These are phyloP conservation scores for Drosophila tsacasi DNA, from an alignment of 1,140 invertebrate species.

Conservation along the genomic window DNA sequence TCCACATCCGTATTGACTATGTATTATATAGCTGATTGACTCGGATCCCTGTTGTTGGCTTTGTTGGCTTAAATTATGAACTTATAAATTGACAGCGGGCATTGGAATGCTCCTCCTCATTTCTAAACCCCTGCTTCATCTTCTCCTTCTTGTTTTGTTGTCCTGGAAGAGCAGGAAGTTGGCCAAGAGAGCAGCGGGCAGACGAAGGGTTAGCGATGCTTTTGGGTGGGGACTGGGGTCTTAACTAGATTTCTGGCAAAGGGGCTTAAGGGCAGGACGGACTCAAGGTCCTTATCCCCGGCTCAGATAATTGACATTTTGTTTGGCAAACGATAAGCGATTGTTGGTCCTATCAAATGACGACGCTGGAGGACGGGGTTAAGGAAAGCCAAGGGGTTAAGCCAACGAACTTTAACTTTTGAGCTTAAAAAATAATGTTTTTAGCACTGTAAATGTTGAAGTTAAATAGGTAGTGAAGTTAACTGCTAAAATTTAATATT, in stretches of 20 bases:
- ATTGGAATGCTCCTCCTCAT: conserved; percentile 17
- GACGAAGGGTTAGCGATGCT: conserved; percentile 15
- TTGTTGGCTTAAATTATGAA: conserved; percentile 73
- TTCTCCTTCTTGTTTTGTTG: not conserved
- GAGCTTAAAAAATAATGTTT: not conserved
- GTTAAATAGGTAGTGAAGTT: not conserved
- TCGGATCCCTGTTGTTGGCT: conserved; percentile 58
- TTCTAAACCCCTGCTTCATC: not conserved
- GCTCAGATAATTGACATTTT: conserved; percentile 50
- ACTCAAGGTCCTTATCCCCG: conserved; percentile 3
- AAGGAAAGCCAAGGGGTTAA: not conserved
- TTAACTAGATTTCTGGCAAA: conserved; percentile 12
- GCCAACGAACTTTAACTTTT: not conserved
- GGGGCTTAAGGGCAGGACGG: conserved; percentile 1
- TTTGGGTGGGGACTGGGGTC: not conserved
- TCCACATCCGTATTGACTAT: conserved; percentile 34
- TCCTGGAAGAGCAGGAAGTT: not conserved
- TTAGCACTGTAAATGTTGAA: not conserved
- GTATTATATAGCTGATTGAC: conserved; percentile 77
- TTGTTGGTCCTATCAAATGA: conserved; percentile 16
- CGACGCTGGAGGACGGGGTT: not conserved
- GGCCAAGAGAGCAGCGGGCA: not conserved
- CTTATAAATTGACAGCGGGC: conserved; percentile 73
- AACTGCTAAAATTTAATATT: no score
- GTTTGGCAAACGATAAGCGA: conserved; percentile 24